Evolutionary conservation across 2,113 vertebrate species (phyloP), one percentile per base, ranked within the genome.

Genomic region (Dasypus novemcinctus): DNA sequence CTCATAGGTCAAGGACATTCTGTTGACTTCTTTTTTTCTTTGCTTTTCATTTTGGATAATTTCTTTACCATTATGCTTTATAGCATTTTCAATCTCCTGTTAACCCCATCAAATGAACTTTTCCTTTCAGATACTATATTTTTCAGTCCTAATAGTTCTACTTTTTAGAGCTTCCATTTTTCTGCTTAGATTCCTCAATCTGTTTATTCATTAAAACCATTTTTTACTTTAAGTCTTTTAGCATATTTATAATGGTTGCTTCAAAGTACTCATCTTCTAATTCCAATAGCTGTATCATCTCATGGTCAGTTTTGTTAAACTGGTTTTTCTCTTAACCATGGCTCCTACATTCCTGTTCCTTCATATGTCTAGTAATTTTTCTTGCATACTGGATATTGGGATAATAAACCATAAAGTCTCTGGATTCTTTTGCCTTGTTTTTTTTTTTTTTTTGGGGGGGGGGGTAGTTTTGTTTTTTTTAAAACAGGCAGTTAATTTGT

Each of bases 111-210:
- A 11, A 61, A 72, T 18, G 29, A 88, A 54, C 27, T 38, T 38
- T 87, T 91, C 29, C 74, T 64, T 66, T 91, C 3, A 3, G 33
- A 49, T 7, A 49, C 46, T 49, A 49, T 31, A 83, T 15, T 43
- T 90, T 86, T 61, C 46, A 78, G n/a, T 61, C 71, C 23, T 87
- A 87, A 5, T 57, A 33, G 74, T 54, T 92, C 64, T 5, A 69
- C 66, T 91, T 95, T 87, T 64, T n/a, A 80, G 20, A 91, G 25
- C 31, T 90, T 84, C 36, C 21, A 61, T 75, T 78, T 90, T 18
- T 76, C 71, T 83, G 33, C 38, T 59, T 87, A 72, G 43, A 61
- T 52, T 86, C 36, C 29, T 71, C 21, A 59, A 18, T 69, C 33
- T 91, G 38, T 72, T 88, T 85, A 76, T 72, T 92, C 57, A 68